These are phyloP conservation scores for Pyrgilauda ruficollis DNA, from an alignment of 2,113 vertebrate genomes.

Conservation along the genomic window DNA sequence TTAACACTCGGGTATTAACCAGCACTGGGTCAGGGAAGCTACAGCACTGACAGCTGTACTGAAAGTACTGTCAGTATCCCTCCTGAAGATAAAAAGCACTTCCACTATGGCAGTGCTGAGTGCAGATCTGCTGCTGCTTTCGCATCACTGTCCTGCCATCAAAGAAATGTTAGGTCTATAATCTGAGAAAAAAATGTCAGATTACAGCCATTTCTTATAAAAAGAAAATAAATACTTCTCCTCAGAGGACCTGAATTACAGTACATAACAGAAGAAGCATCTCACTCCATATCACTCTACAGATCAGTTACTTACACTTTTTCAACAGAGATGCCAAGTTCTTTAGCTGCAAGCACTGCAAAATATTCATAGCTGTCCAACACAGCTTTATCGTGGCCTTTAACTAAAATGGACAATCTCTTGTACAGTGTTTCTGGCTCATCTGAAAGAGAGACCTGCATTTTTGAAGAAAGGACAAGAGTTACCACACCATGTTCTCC, in stretches of 20 bases:
- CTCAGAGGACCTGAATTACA: background rate
- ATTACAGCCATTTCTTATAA: background rate
- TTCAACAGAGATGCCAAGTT: conserved; percentile 84
- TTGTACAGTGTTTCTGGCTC: conserved; percentile 88
- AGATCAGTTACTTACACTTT: conserved; percentile 83
- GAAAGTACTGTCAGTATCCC: background rate
- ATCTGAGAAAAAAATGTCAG: background rate
- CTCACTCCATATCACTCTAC: background rate
- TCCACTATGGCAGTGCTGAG: background rate
- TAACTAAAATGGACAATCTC: conserved; percentile 86
- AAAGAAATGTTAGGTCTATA: background rate
- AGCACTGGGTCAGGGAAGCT: background rate
- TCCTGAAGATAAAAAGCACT: background rate
- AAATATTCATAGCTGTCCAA: conserved; percentile 96
- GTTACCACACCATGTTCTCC: background rate
- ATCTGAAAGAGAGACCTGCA: conserved; percentile 84
- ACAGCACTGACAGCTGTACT: background rate
- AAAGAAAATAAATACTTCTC: background rate
- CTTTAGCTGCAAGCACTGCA: conserved; percentile 85
- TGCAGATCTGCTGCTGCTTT: background rate
- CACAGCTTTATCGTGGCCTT: conserved; percentile 88
- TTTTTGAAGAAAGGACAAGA: conserved; percentile 22
- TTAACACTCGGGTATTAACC: background rate
- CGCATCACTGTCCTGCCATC: background rate
- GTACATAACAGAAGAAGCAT: background rate